Conservation (phyloP, 64 coral and sea anemone genomes). For the Acropora yongei region DNA sequence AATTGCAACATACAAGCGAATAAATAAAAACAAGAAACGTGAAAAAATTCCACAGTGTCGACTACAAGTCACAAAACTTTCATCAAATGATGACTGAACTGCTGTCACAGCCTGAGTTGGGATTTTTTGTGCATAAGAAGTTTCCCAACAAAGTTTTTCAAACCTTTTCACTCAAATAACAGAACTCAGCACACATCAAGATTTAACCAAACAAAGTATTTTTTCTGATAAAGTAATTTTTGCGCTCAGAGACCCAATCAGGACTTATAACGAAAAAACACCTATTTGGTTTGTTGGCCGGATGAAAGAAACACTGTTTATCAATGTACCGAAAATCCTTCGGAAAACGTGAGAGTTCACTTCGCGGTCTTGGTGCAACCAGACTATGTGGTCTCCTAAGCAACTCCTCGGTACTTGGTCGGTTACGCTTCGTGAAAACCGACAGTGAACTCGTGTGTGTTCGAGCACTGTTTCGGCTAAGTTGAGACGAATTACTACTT, state of each 20-base stretch:
- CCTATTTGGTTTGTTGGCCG: constrained; percentile 61
- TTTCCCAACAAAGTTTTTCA: background rate
- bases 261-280: constrained; percentile 86
- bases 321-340: constrained; percentile 86
- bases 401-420: constrained; percentile 66
- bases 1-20: too few species aligned
- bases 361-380: constrained; percentile 76
- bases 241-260: constrained; percentile 89
- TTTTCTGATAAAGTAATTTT: constrained; percentile 60
- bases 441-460: constrained; percentile 30
- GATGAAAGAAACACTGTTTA: constrained; percentile 91
- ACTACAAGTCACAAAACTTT: too few species aligned
- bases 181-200: background rate
- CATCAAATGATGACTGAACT: too few species aligned
- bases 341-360: constrained; percentile 82
- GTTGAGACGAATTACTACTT: constrained; percentile 6
- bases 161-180: background rate
- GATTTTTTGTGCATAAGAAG: too few species aligned
- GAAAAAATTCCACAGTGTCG: too few species aligned
- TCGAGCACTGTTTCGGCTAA: background rate
- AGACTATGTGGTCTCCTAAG: constrained; percentile 60
- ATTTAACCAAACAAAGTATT: constrained; percentile 88
- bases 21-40: too few species aligned
- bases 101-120: too few species aligned
- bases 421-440: background rate